Evolutionary conservation across 1,140 invertebrate genomes (phyloP), one percentile per base, ranked within the genome.

Genomic region (Scaptomyza graminum): DNA sequence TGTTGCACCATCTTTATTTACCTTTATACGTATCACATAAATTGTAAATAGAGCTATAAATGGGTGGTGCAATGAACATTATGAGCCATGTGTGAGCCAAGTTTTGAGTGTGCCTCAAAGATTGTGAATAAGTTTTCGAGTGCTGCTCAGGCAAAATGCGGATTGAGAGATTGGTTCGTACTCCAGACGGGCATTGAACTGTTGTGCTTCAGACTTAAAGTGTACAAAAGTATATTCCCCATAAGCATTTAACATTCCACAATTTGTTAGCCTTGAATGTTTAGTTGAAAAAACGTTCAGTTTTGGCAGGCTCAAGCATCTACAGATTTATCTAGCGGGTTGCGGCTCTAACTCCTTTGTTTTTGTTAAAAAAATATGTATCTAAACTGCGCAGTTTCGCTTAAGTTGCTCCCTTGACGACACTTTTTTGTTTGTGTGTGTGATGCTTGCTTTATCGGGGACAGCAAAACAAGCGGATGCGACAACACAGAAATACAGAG

Each of bases 331-430:
- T 31, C 31, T 28, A 12, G 51, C 18, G 37, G 11, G 37, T 54
- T 1, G 1, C 25, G 15, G 57, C 18, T 46, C 28, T 44, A 34
- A n/a, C 37, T 41, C 9, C 28, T 31, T 31, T 31, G 1, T 41
- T n/a, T 41, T n/a, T 39, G 28, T n/a, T n/a, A n/a, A n/a, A n/a
- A n/a, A n/a, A n/a, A 13, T 28, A 69, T 39, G 31, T 76, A 74
- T 65, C 62, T 68, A 74, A 68, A 54, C 69, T 51, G 71, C 76
- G 72, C 79, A 72, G 62, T 73, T 82, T 70, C 54, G 34, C 47
- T 55, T 25, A 71, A 88, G 82, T 88, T 88, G 83, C 79, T 87
- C 83, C 83, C 83, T 51, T 49, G 83, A 59, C 83, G 84, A 88
- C 79, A 76, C 83, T 87, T 88, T 88, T 87, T 75, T 75, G 3